Conservation (phyloP, 2,797 vertebrate genomes). For the Anas bahamensis region DNA sequence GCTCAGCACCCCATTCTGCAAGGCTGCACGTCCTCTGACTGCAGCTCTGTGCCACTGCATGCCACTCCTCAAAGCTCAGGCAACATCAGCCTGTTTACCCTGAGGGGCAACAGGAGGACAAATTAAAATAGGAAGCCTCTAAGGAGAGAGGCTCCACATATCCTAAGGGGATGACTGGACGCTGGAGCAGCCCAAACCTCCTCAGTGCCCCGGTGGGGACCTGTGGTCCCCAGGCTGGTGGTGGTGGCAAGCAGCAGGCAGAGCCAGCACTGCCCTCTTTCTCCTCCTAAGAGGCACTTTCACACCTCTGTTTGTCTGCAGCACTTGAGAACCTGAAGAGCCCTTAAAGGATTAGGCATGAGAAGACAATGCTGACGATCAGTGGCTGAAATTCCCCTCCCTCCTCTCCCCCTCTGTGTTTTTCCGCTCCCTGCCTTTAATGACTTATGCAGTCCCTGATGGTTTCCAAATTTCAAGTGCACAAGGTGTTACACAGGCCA, state of each 20-base stretch:
- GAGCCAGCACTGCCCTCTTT: neutral
- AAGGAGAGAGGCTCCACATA: neutral
- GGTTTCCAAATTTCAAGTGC: constrained; percentile 9
- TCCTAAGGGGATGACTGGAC: neutral
- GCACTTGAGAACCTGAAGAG: neutral
- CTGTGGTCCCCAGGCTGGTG: neutral
- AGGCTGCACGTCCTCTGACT: rapidly evolving
- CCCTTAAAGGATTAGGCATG: neutral
- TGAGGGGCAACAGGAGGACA: neutral
- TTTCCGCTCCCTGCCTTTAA: neutral
- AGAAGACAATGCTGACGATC: neutral
- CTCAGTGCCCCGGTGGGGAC: neutral
- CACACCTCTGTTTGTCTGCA: neutral
- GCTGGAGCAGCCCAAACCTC: neutral
- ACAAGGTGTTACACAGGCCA: neutral
- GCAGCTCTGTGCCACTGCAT: neutral
- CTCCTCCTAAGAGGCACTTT: neutral
- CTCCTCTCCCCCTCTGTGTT: neutral
- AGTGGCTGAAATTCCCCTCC: neutral
- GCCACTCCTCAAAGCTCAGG: neutral
- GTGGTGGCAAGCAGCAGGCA: neutral
- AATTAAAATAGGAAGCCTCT: neutral
- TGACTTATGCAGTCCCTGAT: neutral
- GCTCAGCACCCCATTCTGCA: neutral
- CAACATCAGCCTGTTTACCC: neutral